A percentile compares a stretch with the other conserved stretches of the same genome.
Evolutionary conservation across 1,140 invertebrate species (phyloP).

Genomic region (Saxidomus purpurata): DNA sequence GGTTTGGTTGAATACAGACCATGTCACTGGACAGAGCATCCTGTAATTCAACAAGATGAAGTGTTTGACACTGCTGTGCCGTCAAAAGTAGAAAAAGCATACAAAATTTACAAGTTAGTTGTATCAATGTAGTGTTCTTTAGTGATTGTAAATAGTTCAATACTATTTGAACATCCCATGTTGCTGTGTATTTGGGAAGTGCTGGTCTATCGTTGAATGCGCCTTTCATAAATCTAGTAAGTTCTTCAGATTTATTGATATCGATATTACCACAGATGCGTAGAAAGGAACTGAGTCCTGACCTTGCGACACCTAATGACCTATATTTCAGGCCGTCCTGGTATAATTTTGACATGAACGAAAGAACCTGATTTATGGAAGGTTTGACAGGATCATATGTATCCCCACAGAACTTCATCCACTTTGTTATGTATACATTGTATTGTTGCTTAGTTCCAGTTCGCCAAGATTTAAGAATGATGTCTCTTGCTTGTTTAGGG

Average conservation of each 20-base stretch:
- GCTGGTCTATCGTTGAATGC: neutral
- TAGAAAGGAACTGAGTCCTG: neutral
- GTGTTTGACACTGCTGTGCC: conserved; percentile 59
- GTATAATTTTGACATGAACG: neutral
- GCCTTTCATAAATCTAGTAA: conserved; percentile 12
- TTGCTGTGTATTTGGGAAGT: neutral
- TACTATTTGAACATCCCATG: conserved; percentile 36
- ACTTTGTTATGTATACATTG: conserved; percentile 27
- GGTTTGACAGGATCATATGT: conserved; percentile 2
- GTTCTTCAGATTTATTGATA: neutral
- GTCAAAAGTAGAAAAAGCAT: conserved; percentile 59
- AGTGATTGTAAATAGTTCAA: neutral
- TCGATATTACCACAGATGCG: neutral
- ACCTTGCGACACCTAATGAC: neutral
- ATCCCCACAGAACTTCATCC: conserved; percentile 46
- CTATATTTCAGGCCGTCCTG: neutral
- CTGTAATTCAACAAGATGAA: conserved; percentile 33
- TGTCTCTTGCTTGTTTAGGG: conserved; percentile 20
- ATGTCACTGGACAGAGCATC: neutral
- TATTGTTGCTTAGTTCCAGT: conserved; percentile 54
- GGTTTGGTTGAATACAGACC: neutral
- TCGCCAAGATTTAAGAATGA: conserved; percentile 44
- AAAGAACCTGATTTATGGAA: neutral
- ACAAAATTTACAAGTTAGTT: conserved; percentile 21
- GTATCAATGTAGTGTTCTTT: neutral